Evolutionary conservation across 2,113 vertebrate genomes (phyloP).

Genomic region (Nothobranchius kuhntae): DNA sequence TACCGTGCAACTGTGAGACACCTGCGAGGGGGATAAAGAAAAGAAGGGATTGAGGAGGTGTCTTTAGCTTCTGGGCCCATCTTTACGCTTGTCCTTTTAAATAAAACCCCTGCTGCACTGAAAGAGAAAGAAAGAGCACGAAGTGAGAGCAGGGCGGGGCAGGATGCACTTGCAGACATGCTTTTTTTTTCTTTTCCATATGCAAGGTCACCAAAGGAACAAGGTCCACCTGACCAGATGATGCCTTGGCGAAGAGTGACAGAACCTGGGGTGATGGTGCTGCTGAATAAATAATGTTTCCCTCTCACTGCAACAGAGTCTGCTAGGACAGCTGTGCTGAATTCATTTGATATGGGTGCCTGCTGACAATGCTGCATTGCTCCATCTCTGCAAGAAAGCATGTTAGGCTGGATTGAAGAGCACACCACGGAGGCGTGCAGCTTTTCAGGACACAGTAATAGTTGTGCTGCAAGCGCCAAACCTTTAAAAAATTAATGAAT

Average conservation of each 20-base stretch:
- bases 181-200: slow-evolving; percentile 26
- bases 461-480: slow-evolving; percentile 44
- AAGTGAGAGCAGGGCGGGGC: slow-evolving; percentile 40
- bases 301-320: slow-evolving; percentile 54
- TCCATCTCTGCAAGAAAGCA: slow-evolving; percentile 65
- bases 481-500: slow-evolving; percentile 16
- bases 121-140: slow-evolving; percentile 31
- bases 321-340: slow-evolving; percentile 76
- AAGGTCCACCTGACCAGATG: slow-evolving; percentile 53
- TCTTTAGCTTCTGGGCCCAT: slow-evolving; percentile 42
- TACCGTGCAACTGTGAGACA: slow-evolving; percentile 55
- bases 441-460: slow-evolving; percentile 42
- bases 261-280: slow-evolving; percentile 53
- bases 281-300: slow-evolving; percentile 66
- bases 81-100: slow-evolving; percentile 53
- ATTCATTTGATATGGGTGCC: slow-evolving; percentile 78
- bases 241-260: slow-evolving; percentile 52
- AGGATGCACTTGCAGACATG: slow-evolving; percentile 37
- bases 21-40: slow-evolving; percentile 45
- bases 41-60: slow-evolving; percentile 25
- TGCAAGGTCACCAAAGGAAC: slow-evolving; percentile 47
- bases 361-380: slow-evolving; percentile 73
- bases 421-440: slow-evolving; percentile 37
- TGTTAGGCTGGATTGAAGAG: slow-evolving; percentile 58
- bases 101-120: slow-evolving; percentile 26